Evolutionary conservation across 1,140 invertebrate genomes (phyloP), one percentile per base, ranked within the genome.

Genomic region (Drosophila sucinea): DNA sequence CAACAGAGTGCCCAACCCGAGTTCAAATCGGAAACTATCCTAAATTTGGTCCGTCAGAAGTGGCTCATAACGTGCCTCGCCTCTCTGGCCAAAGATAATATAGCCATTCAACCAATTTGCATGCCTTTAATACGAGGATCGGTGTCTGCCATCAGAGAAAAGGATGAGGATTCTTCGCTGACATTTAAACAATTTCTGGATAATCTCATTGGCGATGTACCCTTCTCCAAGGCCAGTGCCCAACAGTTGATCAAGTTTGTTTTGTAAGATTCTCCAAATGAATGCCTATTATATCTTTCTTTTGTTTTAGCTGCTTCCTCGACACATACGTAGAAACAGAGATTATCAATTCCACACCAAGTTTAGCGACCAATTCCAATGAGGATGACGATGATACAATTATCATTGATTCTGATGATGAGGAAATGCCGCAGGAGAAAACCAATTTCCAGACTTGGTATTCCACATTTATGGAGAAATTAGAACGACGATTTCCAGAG

Each of bases 401-500:
- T 38, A 60, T 80, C 0, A 92, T 94, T n/a, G 91, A 92, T 66
- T 92, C 91, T 0, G 91, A 92, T 41, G 89, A 91, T 61, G 78
- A 51, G 25, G 44, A 86, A 60, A 68, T 66, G 54, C 6, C 32
- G 4, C 29, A 47, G 1, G 65, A 67, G 10, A 89, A 81, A 23
- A 74, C 70, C 4, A 67, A 67, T 56, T 91, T 89, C 35, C 74
- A 89, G 7, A 60, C 73, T 10, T 94, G 94, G 94, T 94, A 94
- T 79, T 92, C 83, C 10, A 75, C 68, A 11, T 94, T 91, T 82
- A 86, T 94, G 10, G 93, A 91, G 81, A 92, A 82, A 62, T 71
- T 95, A 1, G 95, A 96, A 87, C 92, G 80, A 57, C 94, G 94
- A 60, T 96, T 96, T 91, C 95, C 96, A 0, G 91, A 92, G 11